Conservation (phyloP, 2,797 vertebrate genomes). For the Melanitta fusca region DNA sequence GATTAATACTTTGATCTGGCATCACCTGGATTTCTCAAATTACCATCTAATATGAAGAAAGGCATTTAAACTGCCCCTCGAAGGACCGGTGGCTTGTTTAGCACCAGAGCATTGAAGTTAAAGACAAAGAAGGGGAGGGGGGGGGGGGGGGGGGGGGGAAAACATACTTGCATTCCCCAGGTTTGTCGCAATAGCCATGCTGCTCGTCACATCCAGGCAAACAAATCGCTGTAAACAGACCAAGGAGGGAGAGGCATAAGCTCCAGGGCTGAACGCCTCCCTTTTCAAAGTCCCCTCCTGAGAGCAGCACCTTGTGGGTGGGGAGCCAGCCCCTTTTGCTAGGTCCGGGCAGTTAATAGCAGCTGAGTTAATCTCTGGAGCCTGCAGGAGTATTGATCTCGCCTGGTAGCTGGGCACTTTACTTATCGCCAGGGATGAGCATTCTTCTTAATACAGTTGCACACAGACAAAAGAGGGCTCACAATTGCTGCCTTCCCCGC, state of each 20-base stretch:
- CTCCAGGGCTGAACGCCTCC: conserved; percentile 24
- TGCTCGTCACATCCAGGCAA: conserved; percentile 95
- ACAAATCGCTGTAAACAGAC: conserved; percentile 89
- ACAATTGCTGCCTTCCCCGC: conserved; percentile 84
- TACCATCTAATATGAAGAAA: neutral
- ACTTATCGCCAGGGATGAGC: conserved; percentile 83
- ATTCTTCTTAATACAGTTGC: conserved; percentile 92
- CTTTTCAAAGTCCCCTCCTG: neutral
- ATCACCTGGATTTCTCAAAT: neutral
- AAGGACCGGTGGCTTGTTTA: neutral
- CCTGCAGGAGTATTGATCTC: conserved; percentile 72
- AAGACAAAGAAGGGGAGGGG: conserved; percentile 1
- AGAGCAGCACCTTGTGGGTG: neutral
- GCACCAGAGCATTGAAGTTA: neutral
- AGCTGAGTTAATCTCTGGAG: conserved; percentile 71
- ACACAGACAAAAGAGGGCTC: conserved; percentile 91
- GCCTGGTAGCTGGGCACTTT: conserved; percentile 75
- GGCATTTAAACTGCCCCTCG: neutral
- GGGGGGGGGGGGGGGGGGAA: neutral
- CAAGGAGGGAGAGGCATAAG: conserved; percentile 63
- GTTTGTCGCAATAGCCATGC: conserved; percentile 95
- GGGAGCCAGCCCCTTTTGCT: conserved; percentile 13
- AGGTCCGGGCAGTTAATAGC: conserved; percentile 41
- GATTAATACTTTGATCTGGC: conserved; percentile 26
- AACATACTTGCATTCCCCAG: conserved; percentile 98